phyloP scores from a whole-genome alignment of 2,888 invertebrate genomes.

The Eulithis prunata region DNA sequence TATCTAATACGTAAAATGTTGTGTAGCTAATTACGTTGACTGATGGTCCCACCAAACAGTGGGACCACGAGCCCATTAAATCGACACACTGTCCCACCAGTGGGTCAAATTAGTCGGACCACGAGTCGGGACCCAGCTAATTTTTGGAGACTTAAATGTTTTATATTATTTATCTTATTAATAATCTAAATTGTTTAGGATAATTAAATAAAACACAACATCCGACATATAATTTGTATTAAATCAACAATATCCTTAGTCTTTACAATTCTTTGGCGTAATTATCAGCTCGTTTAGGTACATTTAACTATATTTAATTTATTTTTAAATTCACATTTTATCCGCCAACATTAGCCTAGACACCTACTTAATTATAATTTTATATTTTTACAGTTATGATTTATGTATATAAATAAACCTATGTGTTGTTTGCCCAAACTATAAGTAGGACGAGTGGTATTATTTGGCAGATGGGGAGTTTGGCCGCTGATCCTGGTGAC shows the following conservation, averaged over 20 bases:
- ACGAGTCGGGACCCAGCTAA: too few species aligned
- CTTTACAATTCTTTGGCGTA: constrained; percentile 82
- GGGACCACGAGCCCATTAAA: too few species aligned
- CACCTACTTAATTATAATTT: constrained; percentile 64
- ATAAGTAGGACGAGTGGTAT: constrained; percentile 66
- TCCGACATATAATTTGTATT: constrained; percentile 82
- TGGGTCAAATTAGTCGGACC: too few species aligned
- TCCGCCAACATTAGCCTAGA: constrained; percentile 64
- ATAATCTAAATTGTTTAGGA: neutral
- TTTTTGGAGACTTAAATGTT: neutral
- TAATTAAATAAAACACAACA: constrained; percentile 55
- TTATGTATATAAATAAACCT: constrained; percentile 47
- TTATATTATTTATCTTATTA: neutral
- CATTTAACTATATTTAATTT: constrained; percentile 58
- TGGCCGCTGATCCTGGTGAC: constrained; percentile 74
- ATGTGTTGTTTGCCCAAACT: constrained; percentile 73
- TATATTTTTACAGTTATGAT: constrained; percentile 47
- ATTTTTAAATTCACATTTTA: constrained; percentile 70
- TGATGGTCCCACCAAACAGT: too few species aligned
- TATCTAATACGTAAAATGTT: too few species aligned
- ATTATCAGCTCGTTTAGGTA: constrained; percentile 76
- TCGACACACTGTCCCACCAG: too few species aligned
- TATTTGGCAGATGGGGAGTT: constrained; percentile 70
- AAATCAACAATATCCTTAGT: constrained; percentile 83
- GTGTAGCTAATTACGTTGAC: too few species aligned